Evolutionary conservation across 1,140 invertebrate species (phyloP).

Genomic region (Drosophila carrolli): DNA sequence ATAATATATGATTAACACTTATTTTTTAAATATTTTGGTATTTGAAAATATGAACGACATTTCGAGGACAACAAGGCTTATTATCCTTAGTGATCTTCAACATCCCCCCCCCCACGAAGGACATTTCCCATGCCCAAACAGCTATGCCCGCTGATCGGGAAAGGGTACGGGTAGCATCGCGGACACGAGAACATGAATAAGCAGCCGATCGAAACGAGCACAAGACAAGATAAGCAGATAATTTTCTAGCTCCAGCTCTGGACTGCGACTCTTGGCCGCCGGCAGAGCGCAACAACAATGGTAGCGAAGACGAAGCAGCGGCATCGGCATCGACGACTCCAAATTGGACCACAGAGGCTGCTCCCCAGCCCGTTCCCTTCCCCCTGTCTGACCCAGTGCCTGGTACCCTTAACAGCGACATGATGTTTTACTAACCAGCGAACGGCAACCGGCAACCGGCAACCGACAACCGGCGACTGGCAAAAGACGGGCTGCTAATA

Average conservation of each 20-base stretch:
- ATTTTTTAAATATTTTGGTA: no score
- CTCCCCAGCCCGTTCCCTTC: not conserved
- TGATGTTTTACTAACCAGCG: constrained; percentile 81
- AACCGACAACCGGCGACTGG: constrained; percentile 1
- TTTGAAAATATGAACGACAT: no score
- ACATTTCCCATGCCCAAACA: not conserved
- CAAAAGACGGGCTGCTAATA: constrained; percentile 65
- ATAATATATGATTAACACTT: no score
- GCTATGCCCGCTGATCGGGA: not conserved
- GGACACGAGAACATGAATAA: constrained; percentile 76
- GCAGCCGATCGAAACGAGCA: constrained; percentile 79
- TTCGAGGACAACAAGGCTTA: no score
- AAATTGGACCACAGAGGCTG: constrained; percentile 81
- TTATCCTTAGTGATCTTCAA: no score
- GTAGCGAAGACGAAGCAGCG: not conserved
- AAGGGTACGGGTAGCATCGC: not conserved
- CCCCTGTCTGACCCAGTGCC: constrained; percentile 48
- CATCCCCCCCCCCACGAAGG: not conserved
- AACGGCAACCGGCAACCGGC: constrained; percentile 52
- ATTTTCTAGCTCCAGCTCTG: constrained; percentile 74
- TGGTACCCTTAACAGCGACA: constrained; percentile 75
- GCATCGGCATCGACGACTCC: constrained; percentile 46
- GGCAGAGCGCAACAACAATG: constrained; percentile 39
- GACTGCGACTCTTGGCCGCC: constrained; percentile 49
- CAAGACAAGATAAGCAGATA: constrained; percentile 84